Conservation (phyloP, 2,113 vertebrate genomes). For the Limnothrissa miodon region DNA sequence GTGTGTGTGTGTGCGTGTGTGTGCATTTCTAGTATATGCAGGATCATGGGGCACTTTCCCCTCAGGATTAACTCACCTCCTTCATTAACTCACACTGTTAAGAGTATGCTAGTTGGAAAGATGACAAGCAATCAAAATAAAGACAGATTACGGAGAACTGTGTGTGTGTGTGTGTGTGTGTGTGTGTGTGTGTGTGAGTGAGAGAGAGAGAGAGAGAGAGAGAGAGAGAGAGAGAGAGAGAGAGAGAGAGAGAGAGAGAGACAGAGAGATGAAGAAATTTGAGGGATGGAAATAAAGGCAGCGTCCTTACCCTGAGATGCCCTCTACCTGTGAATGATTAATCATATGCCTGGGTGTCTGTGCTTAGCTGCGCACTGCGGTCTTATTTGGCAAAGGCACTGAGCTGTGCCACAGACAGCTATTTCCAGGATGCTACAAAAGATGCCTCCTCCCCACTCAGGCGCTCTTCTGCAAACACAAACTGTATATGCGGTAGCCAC, state of each 20-base stretch:
- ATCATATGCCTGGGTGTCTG: not conserved
- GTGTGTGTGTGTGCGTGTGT: not conserved
- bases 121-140: too few relatives aligned
- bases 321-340: slow-evolving; percentile 6
- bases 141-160: too few relatives aligned
- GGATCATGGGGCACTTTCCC: too few relatives aligned
- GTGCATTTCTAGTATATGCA: not conserved
- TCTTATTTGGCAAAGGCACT: not conserved
- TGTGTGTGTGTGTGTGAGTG: not conserved
- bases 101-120: too few relatives aligned
- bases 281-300: not conserved
- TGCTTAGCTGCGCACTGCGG: not conserved
- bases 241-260: too few relatives aligned
- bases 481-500: not conserved
- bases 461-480: slow-evolving; percentile 13
- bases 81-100: too few relatives aligned
- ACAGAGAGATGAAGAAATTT: not conserved
- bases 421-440: not conserved
- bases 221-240: too few relatives aligned
- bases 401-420: not conserved
- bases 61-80: too few relatives aligned
- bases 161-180: not conserved
- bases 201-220: too few relatives aligned
- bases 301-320: not conserved
- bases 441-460: not conserved